These are phyloP conservation scores for Otus sunia DNA, from an alignment of 2,113 vertebrate genomes.

Conservation along the genomic window DNA sequence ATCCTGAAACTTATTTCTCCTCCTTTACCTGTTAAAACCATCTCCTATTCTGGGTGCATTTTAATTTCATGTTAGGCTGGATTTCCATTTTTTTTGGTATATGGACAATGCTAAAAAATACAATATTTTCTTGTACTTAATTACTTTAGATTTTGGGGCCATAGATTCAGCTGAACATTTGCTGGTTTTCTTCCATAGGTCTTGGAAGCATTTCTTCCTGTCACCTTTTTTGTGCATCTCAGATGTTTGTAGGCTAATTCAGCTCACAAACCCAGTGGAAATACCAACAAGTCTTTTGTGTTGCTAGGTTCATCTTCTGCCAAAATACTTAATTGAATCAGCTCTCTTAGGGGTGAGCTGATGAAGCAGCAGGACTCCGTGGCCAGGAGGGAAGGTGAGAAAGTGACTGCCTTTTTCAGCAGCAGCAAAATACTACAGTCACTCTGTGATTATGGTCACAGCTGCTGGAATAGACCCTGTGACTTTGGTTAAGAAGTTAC, in stretches of 20 bases:
- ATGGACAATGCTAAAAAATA: neutral
- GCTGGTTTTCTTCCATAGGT: neutral
- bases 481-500: neutral
- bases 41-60: neutral
- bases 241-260: neutral
- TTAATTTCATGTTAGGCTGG: neutral
- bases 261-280: neutral
- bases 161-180: neutral
- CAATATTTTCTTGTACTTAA: neutral
- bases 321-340: neutral
- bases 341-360: neutral
- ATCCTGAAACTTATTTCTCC: neutral
- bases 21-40: neutral
- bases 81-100: neutral
- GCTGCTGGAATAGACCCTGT: neutral
- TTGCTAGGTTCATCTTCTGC: neutral
- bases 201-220: neutral
- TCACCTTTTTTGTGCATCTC: neutral
- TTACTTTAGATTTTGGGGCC: neutral
- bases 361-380: neutral
- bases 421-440: neutral
- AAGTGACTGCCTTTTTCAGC: neutral
- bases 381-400: neutral
- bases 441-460: neutral
- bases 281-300: neutral